Conservation (phyloP, 2,797 vertebrate genomes). For the Ctenopoma multispine region DNA sequence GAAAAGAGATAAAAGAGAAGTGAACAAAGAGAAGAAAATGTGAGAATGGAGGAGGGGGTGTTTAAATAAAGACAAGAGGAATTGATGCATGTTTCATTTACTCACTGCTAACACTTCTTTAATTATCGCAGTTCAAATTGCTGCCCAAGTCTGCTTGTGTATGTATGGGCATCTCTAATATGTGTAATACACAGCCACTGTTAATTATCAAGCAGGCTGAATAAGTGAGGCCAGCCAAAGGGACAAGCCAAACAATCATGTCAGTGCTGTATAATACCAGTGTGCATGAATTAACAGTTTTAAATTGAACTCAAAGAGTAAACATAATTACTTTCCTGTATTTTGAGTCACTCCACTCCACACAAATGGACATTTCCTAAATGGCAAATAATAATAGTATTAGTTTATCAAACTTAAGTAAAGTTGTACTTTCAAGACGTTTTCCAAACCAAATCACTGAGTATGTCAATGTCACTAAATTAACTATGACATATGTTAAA, state of each 20-base stretch:
- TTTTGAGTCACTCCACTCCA: not conserved
- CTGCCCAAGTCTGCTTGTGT: slow-evolving; percentile 31
- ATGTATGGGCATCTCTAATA: slow-evolving; percentile 18
- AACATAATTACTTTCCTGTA: not conserved
- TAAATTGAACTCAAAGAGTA: not conserved
- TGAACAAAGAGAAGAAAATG: slow-evolving; percentile 2
- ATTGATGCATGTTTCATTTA: slow-evolving; percentile 74
- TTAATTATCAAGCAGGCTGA: slow-evolving; percentile 47
- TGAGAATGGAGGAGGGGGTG: slow-evolving; percentile 42
- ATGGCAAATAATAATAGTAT: not conserved
- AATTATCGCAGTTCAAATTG: slow-evolving; percentile 63
- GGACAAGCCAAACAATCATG: slow-evolving; percentile 9
- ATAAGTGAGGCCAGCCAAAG: slow-evolving; percentile 20
- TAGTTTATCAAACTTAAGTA: not conserved
- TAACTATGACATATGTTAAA: no score
- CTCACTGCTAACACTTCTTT: slow-evolving; percentile 62
- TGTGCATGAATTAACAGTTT: not conserved
- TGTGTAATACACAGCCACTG: slow-evolving; percentile 36
- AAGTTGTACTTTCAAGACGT: not conserved
- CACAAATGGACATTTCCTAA: not conserved
- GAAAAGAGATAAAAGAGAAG: slow-evolving; percentile 26
- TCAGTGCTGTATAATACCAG: not conserved
- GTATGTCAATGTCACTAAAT: not conserved
- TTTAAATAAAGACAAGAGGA: slow-evolving; percentile 45
- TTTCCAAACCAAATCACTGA: not conserved